Base-by-base conservation (phyloP, 2,113 vertebrate genomes). In the Trichechus manatus region DNA sequence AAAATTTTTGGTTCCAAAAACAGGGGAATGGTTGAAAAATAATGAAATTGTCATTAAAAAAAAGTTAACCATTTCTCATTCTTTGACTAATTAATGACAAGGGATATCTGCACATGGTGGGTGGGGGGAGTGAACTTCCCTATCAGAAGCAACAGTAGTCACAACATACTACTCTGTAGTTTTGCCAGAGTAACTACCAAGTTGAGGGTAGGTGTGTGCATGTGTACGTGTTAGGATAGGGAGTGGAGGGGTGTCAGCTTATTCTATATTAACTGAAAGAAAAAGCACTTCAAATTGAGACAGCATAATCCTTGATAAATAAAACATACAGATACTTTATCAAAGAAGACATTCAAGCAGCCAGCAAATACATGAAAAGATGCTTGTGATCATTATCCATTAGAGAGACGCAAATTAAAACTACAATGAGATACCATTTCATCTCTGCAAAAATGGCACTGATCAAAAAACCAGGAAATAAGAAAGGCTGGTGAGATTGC, bases 131-230 rank as follows among this genome's bases (percentile, higher is more conserved):
- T 70, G 42, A 85, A 64, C 42, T 63, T 85, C 25, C 56, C 31
- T 50, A 10, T 81, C 44, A 87, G 63, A 94, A 90, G 44, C 20
- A 81, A 80, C 53, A 93, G 47, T 74, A 66, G n/a, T 90, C 59
- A 80, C 56, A 66, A n/a, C 64, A 59, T 13, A 83, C 27, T 13
- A 83, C 27, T 64, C 27, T 29, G 25, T 64, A 27, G 63, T 64
- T 64, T 9, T 64, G 63, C 20, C 75, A 81, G 20, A 75, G 39
- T n/a, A n/a, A n/a, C n/a, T n/a, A n/a, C 22, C 53, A 64, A 63
- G 27, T 11, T 66, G 8, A 27, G 63, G 63, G 63, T 66, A 29
- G 29, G 25, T 29, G 63, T 25, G 19, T 50, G 50, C 50, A 11
- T 50, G 59, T 61, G 59, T 19, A 61, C 13, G 59, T 22, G 59